These are phyloP conservation scores for Acanthurus leucopareius DNA, from an alignment of 2,797 vertebrate genomes.

Conservation along the genomic window DNA sequence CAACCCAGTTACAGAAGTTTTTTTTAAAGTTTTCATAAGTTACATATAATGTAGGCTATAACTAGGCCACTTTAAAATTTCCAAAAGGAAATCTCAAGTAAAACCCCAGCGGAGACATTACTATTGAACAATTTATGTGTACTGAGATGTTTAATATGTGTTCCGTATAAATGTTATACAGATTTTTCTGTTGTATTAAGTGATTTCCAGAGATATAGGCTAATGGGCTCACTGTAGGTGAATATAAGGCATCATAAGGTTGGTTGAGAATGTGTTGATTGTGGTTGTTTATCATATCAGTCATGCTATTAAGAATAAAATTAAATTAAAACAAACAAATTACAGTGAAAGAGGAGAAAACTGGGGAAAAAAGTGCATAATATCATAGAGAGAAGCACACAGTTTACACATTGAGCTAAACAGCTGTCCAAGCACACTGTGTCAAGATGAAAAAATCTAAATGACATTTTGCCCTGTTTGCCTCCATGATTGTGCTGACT, in stretches of 20 bases:
- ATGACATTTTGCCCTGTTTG: conserved; percentile 54
- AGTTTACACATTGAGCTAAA: conserved; percentile 31
- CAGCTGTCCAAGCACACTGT: conserved; percentile 39
- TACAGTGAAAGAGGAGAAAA: conserved; percentile 11
- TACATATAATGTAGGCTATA: conserved; percentile 34
- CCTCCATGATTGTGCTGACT: conserved; percentile 59
- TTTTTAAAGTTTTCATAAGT: conserved; percentile 23
- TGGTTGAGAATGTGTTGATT: conserved; percentile 39
- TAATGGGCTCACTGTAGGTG: conserved; percentile 1
- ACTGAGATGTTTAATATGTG: not conserved
- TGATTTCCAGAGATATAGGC: conserved; percentile 6
- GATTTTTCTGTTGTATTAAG: not conserved
- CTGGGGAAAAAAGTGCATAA: not conserved
- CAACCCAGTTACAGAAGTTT: conserved; percentile 56
- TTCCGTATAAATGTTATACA: not conserved
- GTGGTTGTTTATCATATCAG: not conserved
- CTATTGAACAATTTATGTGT: conserved; percentile 1
- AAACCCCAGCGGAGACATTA: not conserved
- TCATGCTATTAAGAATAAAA: conserved; percentile 40
- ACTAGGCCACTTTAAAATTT: conserved; percentile 35
- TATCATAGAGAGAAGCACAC: conserved; percentile 1
- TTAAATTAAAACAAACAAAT: conserved; percentile 22
- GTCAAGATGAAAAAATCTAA: conserved; percentile 31
- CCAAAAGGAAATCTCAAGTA: conserved; percentile 7
- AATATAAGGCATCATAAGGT: not conserved